Base-by-base conservation (phyloP, 2,797 vertebrate genomes). In the Zalophus californianus region DNA sequence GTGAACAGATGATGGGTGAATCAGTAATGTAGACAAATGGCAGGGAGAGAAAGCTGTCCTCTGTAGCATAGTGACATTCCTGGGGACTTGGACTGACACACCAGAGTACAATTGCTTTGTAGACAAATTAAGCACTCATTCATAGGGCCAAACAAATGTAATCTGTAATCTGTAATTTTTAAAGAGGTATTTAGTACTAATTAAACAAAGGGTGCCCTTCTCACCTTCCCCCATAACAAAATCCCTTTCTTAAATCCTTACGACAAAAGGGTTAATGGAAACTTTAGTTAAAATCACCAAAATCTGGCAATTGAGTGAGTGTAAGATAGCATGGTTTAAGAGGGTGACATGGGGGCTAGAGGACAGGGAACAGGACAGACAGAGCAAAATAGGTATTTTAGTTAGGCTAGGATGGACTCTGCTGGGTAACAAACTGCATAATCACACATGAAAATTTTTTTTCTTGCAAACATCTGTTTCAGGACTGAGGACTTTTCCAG, bases 1-100 rank as follows among this genome's bases (percentile, higher is more conserved):
- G 44, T 72, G 94, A 93, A 88, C 15, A 96, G 73, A 97, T 96
- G 96, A 95, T 48, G 56, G 54, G 79, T 96, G 66, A 88, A 79
- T 92, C 93, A 54, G 54, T 97, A 96, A 93, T 79, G 38, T 58
- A 79, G 54, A 79, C 86, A 92, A 96, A 89, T n/a, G 52, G 32
- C 20, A 90, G 21, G 78, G 27, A 96, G 38, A 86, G 72, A 84
- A 86, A 87, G 27, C 52, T 84, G 54, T 79, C 85, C 86, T 72
- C 60, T 38, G 2, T 38, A 52, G 56, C n/a, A 48, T 2, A 1
- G 7, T 94, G 77, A 88, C 90, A 89, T 95, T 94, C 27, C 38
- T 84, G 29, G 56, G n/a, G 73, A 82, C 66, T 85, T 82, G 38
- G 44, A 27, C 48, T 64, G 82, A 87, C 75, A 90, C 52, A 66